phyloP scores from a whole-genome alignment of 2,888 invertebrate genomes.

The Chrysopilus asiliformis region DNA sequence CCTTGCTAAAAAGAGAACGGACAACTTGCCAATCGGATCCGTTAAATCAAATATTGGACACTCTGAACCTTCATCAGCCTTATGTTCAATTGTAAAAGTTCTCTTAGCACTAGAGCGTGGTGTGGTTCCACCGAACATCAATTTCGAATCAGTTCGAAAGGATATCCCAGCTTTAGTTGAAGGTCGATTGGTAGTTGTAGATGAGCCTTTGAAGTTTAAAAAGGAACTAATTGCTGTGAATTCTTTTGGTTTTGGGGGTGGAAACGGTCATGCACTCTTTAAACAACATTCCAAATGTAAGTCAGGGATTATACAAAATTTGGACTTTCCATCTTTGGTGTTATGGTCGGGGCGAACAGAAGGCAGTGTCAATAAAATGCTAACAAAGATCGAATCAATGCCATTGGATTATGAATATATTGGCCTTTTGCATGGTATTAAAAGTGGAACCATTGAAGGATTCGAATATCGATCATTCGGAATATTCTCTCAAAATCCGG shows the following conservation, averaged over 20 bases:
- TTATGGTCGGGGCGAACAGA: slow-evolving; percentile 68
- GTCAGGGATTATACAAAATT: too few species aligned
- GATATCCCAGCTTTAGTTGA: slow-evolving; percentile 47
- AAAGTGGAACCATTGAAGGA: slow-evolving; percentile 43
- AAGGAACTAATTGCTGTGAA: slow-evolving; percentile 72
- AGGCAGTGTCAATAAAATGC: slow-evolving; percentile 51
- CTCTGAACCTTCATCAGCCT: slow-evolving; percentile 71
- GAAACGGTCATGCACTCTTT: slow-evolving; percentile 46
- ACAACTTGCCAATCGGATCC: slow-evolving; percentile 72
- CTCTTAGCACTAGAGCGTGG: slow-evolving; percentile 69
- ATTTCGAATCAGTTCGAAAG: slow-evolving; percentile 51
- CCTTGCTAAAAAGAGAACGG: slow-evolving; percentile 59
- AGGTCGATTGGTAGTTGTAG: slow-evolving; percentile 55
- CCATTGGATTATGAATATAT: slow-evolving; percentile 49
- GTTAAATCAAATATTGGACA: slow-evolving; percentile 93
- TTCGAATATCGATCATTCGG: slow-evolving; percentile 67
- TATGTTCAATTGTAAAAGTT: slow-evolving; percentile 72
- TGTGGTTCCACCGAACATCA: slow-evolving; percentile 71
- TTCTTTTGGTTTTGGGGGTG: slow-evolving; percentile 90
- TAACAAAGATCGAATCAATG: slow-evolving; percentile 47
- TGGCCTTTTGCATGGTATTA: slow-evolving; percentile 45
- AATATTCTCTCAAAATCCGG: slow-evolving; percentile 31
- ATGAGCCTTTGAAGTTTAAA: slow-evolving; percentile 52
- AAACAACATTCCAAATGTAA: slow-evolving; percentile 24
- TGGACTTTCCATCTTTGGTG: slow-evolving; percentile 58